Evolutionary conservation across 2,888 invertebrate genomes (phyloP).

Genomic region (Cantharis nigra): DNA sequence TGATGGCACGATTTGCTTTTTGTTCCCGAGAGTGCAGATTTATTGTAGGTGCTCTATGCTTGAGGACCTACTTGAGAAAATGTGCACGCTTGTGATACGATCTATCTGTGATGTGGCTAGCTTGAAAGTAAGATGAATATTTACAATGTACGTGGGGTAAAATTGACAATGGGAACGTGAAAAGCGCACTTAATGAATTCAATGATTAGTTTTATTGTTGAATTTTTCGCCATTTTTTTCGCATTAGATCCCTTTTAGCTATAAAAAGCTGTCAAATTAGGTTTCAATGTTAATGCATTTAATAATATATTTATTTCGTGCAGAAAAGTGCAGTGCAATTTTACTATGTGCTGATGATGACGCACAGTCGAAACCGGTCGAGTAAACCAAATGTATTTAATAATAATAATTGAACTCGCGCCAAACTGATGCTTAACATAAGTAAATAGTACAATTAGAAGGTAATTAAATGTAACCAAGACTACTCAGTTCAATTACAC

Average conservation of each 20-base stretch:
- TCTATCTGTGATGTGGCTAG: slow-evolving; percentile 36
- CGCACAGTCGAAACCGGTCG: too few species aligned
- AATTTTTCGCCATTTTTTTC: not conserved
- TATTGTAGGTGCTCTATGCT: slow-evolving; percentile 28
- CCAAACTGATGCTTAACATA: not conserved
- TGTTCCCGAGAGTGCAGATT: slow-evolving; percentile 33
- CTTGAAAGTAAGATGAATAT: slow-evolving; percentile 34
- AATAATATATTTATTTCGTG: not conserved
- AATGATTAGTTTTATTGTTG: slow-evolving; percentile 1
- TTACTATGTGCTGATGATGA: too few species aligned
- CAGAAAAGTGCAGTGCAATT: not conserved
- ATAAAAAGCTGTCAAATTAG: too few species aligned
- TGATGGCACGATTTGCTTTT: slow-evolving; percentile 28
- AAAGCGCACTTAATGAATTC: slow-evolving; percentile 2
- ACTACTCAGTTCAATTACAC: not conserved
- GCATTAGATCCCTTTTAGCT: not conserved
- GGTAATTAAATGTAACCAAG: not conserved
- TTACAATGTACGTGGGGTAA: slow-evolving; percentile 25
- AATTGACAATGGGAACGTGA: slow-evolving; percentile 10
- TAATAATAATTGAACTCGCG: too few species aligned
- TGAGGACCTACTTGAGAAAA: slow-evolving; percentile 32
- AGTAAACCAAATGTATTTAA: too few species aligned
- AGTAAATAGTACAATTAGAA: not conserved
- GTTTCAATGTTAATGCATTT: too few species aligned
- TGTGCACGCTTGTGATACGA: slow-evolving; percentile 36